Evolutionary conservation across 2,797 vertebrate genomes (phyloP).

Genomic region (Phataginus tricuspis): DNA sequence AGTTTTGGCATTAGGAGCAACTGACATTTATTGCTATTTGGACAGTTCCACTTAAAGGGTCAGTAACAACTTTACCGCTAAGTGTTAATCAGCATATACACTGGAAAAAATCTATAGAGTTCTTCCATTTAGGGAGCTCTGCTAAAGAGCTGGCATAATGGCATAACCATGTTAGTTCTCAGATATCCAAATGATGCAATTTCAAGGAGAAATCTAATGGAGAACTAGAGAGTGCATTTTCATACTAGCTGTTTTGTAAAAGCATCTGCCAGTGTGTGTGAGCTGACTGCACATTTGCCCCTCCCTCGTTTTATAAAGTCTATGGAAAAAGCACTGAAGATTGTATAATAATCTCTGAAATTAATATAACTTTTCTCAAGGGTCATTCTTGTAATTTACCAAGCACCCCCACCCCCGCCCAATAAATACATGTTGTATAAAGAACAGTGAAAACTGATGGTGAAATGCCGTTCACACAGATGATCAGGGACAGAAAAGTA

Average conservation of each 20-base stretch:
- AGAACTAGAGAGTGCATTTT: background rate
- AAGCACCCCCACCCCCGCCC: fast-evolving
- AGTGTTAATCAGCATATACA: constrained; percentile 54
- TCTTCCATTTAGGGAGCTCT: constrained; percentile 59
- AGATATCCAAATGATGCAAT: background rate
- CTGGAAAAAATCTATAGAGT: constrained; percentile 60
- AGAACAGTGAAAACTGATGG: background rate
- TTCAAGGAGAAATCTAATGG: background rate
- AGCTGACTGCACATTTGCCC: background rate
- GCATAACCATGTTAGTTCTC: constrained; percentile 25
- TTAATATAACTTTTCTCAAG: background rate
- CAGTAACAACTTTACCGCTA: constrained; percentile 51
- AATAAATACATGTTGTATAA: background rate
- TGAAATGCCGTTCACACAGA: background rate
- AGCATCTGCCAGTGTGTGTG: background rate
- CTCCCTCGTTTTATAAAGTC: background rate
- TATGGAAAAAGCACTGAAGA: background rate
- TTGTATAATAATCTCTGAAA: background rate
- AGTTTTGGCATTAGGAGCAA: background rate
- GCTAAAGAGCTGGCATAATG: constrained; percentile 54
- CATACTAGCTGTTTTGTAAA: background rate
- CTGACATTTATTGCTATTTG: constrained; percentile 64
- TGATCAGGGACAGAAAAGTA: background rate
- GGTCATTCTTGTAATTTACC: background rate
- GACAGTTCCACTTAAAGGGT: constrained; percentile 68